phyloP scores from a whole-genome alignment of 2,113 vertebrate species.

The Amphiprion percula region DNA sequence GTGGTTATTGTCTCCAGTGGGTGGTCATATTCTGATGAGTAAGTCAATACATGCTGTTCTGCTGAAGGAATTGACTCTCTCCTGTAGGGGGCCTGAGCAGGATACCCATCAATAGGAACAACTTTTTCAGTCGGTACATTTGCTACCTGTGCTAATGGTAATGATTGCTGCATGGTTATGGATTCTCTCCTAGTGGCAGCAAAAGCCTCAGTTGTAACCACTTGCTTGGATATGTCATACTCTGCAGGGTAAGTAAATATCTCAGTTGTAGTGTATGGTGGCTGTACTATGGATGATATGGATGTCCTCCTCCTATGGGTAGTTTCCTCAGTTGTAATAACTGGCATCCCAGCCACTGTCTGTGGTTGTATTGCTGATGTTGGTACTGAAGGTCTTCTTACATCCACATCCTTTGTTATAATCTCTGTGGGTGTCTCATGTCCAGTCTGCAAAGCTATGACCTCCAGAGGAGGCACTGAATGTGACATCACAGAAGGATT shows the following conservation, averaged over 20 bases:
- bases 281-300: conserved; percentile 64
- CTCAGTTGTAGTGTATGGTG: conserved; percentile 57
- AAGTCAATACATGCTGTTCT: conserved; percentile 52
- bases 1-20: conserved; percentile 72
- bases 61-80: conserved; percentile 52
- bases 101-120: conserved; percentile 41
- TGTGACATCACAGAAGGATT: conserved; percentile 46
- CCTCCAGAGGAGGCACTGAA: conserved; percentile 49
- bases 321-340: conserved; percentile 65
- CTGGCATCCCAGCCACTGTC: conserved; percentile 44
- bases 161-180: conserved; percentile 66
- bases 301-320: conserved; percentile 66
- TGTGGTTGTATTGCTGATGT: conserved; percentile 47
- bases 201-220: conserved; percentile 64
- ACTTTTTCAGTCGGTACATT: conserved; percentile 73
- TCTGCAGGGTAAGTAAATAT: conserved; percentile 55
- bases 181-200: conserved; percentile 66
- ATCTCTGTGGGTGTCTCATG: conserved; percentile 50
- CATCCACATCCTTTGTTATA: conserved; percentile 33
- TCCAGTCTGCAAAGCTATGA: conserved; percentile 55
- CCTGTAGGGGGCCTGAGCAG: conserved; percentile 51
- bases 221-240: conserved; percentile 60
- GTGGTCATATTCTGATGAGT: conserved; percentile 71
- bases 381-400: conserved; percentile 41
- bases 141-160: conserved; percentile 49